A percentile compares a stretch with the other conserved stretches of the same genome.
phyloP scores from a whole-genome alignment of 2,113 vertebrate genomes.

The Rhineura floridana region DNA sequence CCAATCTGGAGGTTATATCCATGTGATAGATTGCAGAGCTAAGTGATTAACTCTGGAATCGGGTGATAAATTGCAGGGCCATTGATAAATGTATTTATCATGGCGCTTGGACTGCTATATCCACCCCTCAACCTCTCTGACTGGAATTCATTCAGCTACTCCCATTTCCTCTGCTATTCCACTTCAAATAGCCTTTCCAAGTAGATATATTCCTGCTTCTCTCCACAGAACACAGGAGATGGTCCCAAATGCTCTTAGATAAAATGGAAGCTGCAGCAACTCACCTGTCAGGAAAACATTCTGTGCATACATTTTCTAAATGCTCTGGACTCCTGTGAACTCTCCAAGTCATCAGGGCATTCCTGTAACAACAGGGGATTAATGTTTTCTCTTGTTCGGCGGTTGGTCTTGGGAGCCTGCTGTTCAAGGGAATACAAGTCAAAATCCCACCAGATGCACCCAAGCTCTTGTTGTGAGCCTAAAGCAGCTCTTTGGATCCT shows the following conservation, averaged over 20 bases:
- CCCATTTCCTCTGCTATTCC: not conserved
- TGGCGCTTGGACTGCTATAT: constrained; percentile 31
- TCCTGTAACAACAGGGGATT: not conserved
- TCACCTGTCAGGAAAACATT: not conserved
- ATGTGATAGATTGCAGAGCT: constrained; percentile 26
- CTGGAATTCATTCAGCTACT: constrained; percentile 55
- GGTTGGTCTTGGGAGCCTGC: no score
- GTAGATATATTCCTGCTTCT: constrained; percentile 32
- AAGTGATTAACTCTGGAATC: constrained; percentile 18
- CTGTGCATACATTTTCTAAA: not conserved
- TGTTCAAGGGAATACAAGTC: not conserved
- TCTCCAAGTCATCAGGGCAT: not conserved
- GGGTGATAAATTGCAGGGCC: constrained; percentile 51
- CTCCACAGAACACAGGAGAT: constrained; percentile 3
- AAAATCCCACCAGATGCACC: not conserved
- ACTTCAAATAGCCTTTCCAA: constrained; percentile 15
- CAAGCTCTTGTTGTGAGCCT: not conserved
- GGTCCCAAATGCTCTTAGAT: constrained; percentile 40
- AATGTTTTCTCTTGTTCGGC: not conserved
- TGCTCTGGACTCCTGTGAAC: no score
- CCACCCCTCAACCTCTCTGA: constrained; percentile 31
- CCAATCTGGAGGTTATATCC: constrained; percentile 20
- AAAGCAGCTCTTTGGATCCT: constrained; percentile 10
- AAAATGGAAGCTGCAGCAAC: constrained; percentile 52
- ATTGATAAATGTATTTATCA: constrained; percentile 42